Evolutionary conservation across 2,113 vertebrate species (phyloP), one percentile per base, ranked within the genome.

Genomic region (Pogonocichla stellata): DNA sequence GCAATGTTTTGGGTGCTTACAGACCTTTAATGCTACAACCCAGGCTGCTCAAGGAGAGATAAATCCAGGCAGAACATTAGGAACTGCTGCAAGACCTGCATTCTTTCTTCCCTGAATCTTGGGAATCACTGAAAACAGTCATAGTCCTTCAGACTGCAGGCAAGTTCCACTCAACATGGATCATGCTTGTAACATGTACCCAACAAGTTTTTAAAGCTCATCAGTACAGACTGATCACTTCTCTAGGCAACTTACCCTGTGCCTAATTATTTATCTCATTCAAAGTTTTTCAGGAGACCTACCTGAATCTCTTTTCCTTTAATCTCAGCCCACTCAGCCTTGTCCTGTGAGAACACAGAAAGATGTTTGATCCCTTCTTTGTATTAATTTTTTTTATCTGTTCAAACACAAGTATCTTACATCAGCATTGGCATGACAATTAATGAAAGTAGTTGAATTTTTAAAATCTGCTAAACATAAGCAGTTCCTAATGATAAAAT

Each of bases 151-250:
- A 45, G 25, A n/a, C 20, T 42, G 34, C 14, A 42, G 19, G 38
- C 29, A 78, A 78, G 73, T 71, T 48, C 20, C 19, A 25, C 26
- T 61, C 58, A 66, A 45, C 16, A 38, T 20, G 19, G 47, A 34
- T 28, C 51, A 88, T 0, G 0, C 26, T 78, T 72, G 36, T 6
- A 10, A 57, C 12, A 61, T 0, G 2, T 1, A 3, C 20, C n/a
- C 6, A 18, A 3, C 4, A 20, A 50, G 19, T 34, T 96, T 71
- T 73, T 56, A 71, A 81, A 74, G 12, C 8, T 26, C 6, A 16
- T 86, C 42, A 29, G 25, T 20, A 19, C 25, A 86, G 42, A 71
- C 2, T 86, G 64, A 84, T 12, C 42, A 45, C 12, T 91, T 85
- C 33, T 79, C 29, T 43, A 75, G 24, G 22, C 13, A 58, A 54